phyloP scores from a whole-genome alignment of 2,113 vertebrate genomes.

The Promerops cafer region DNA sequence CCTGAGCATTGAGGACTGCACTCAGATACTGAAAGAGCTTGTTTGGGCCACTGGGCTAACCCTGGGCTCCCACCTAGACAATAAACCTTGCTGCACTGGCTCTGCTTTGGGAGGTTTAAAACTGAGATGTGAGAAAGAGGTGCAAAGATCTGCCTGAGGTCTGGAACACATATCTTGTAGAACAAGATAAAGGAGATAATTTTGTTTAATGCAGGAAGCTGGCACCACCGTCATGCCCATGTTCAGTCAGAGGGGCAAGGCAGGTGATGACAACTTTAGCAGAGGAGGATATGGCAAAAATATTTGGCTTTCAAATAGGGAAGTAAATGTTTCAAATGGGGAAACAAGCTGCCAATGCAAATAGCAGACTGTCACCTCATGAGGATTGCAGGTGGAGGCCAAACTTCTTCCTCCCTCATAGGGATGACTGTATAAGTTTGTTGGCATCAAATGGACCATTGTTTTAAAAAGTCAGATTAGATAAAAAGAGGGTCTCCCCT shows the following conservation, averaged over 20 bases:
- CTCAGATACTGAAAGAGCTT: not conserved
- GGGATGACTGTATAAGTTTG: not conserved
- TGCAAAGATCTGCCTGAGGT: not conserved
- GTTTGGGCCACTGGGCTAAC: not conserved
- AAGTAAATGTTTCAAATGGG: not conserved
- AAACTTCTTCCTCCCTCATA: not conserved
- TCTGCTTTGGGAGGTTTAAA: not conserved
- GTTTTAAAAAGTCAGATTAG: not conserved
- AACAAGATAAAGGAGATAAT: not conserved
- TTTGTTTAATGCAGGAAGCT: not conserved
- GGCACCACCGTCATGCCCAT: accelerated
- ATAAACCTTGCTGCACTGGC: not conserved
- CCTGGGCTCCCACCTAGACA: not conserved
- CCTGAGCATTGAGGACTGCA: not conserved
- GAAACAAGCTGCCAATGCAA: not conserved
- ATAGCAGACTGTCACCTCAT: not conserved
- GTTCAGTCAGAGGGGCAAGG: not conserved
- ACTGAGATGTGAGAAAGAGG: not conserved
- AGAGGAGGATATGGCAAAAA: not conserved
- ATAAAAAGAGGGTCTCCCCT: not conserved
- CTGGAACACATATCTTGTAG: not conserved
- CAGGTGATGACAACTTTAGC: not conserved
- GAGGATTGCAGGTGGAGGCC: not conserved
- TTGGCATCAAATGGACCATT: not conserved
- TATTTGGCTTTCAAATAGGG: not conserved